Base-by-base conservation (phyloP, 2,888 invertebrate species). In the Hirtodrosophila alboralis region DNA sequence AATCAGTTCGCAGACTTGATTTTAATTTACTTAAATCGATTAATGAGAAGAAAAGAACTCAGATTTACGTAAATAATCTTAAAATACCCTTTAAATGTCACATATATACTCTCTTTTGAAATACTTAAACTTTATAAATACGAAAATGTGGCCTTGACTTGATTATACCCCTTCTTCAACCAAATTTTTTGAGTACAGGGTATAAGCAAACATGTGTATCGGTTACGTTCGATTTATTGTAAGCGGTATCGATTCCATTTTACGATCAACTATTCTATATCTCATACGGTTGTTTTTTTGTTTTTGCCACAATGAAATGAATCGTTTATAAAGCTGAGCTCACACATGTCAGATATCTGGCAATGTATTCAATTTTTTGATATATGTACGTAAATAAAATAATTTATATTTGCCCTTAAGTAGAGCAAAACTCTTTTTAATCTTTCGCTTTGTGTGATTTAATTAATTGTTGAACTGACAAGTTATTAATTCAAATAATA, bases 401-500 rank as follows among this genome's bases (percentile, higher is more conserved):
- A 44, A 57, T 58, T 58, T 58, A 33, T 59, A 59, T 31, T 23
- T 34, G 47, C 65, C 36, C 44, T 71, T 59, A 69, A 59, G 53
- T 59, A 51, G 49, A 71, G 37, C 49, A 54, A 65, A 59, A 38
- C 64, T 48, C 45, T 5, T 54, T 49, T 65, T 59, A 71, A 71
- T 69, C 66, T 59, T 44, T 70, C 30, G 34, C 43, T n/a, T n/a
- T 38, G 26, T 48, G 72, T 65, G 68, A 65, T 71, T 65, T 71
- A 65, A 71, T 71, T 65, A 69, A 71, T 71, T 69, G 68, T 65
- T 65, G 59, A 65, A 69, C 54, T 71, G 72, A 71, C 65, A 65
- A 68, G 49, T 71, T 58, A 71, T 71, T 70, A 68, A 71, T 65
- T 47, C 58, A 54, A 49, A 53, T 68, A 71, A 64, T 70, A 52